Evolutionary conservation across 2,113 vertebrate species (phyloP).

Genomic region (Felis catus): DNA sequence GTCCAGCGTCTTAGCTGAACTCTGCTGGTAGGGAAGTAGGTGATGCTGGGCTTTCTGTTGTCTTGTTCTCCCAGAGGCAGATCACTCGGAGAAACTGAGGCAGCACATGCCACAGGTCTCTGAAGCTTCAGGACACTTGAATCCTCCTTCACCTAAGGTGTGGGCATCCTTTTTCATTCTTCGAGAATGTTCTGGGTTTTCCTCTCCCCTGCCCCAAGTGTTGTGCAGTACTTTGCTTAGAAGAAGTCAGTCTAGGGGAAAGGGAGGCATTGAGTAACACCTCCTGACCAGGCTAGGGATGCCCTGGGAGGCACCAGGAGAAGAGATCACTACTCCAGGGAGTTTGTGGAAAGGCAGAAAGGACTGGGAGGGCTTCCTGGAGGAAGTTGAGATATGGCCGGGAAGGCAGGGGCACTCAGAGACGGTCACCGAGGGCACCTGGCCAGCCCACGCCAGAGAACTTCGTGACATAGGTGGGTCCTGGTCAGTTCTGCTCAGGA

Average conservation of each 20-base stretch:
- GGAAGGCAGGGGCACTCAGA: neutral
- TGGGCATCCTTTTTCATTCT: neutral
- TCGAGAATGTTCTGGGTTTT: neutral
- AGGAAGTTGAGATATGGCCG: neutral
- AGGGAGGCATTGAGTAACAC: neutral
- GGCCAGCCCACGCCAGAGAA: neutral
- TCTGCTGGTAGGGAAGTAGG: neutral
- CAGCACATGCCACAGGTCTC: neutral
- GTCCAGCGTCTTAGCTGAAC: neutral
- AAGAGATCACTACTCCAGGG: neutral
- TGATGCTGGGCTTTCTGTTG: neutral
- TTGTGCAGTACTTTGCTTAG: neutral
- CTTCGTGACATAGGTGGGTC: neutral
- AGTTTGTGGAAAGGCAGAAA: neutral
- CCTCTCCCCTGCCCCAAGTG: accelerated
- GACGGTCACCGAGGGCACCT: neutral
- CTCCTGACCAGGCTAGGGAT: neutral
- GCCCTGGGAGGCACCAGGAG: neutral
- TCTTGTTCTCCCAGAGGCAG: neutral
- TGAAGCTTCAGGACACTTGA: neutral
- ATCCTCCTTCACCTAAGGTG: neutral
- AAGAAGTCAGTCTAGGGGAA: neutral
- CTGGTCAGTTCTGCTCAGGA: neutral
- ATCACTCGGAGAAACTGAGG: slow-evolving; percentile 41
- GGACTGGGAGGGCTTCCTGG: neutral